These are phyloP conservation scores for Cyprinella venusta DNA, from an alignment of 2,797 vertebrate genomes.

Conservation along the genomic window DNA sequence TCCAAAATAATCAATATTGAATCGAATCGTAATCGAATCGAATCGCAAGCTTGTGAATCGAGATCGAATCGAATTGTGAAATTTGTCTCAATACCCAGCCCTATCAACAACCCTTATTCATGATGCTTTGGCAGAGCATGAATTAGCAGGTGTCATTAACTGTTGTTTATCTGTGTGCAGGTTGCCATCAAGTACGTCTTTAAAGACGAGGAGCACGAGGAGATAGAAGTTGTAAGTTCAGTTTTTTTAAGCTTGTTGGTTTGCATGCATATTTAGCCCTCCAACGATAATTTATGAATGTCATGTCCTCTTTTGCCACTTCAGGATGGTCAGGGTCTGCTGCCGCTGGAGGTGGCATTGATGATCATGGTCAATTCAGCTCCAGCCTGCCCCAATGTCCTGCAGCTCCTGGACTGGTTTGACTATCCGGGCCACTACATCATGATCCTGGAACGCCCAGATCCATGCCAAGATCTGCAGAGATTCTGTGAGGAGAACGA, in stretches of 20 bases:
- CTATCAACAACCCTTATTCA: too few species aligned
- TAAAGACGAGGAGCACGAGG: conserved; percentile 9
- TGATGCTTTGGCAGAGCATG: too few species aligned
- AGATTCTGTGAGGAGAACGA: neutral
- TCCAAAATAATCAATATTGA: too few species aligned
- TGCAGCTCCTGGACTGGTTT: conserved; percentile 49
- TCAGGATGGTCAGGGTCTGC: conserved; percentile 13
- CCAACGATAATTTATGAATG: too few species aligned
- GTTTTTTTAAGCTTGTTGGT: too few species aligned
- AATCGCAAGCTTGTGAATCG: too few species aligned
- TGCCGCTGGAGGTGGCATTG: conserved; percentile 43
- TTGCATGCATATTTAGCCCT: too few species aligned
- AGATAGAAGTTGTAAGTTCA: conserved; percentile 66
- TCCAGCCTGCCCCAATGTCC: conserved; percentile 31
- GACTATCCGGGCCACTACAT: conserved; percentile 19
- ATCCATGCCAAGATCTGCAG: conserved; percentile 43
- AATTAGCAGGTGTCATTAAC: neutral
- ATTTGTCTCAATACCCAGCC: too few species aligned
- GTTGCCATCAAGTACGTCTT: conserved; percentile 51
- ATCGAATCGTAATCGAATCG: too few species aligned
- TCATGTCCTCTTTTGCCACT: neutral
- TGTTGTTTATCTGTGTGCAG: conserved; percentile 19
- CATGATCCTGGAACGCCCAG: conserved; percentile 48
- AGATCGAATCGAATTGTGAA: too few species aligned
- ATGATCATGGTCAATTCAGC: conserved; percentile 36